A percentile compares a stretch with the other conserved stretches of the same genome.
Evolutionary conservation across 2,797 vertebrate species (phyloP).

Genomic region (Pogonophryne albipinna): DNA sequence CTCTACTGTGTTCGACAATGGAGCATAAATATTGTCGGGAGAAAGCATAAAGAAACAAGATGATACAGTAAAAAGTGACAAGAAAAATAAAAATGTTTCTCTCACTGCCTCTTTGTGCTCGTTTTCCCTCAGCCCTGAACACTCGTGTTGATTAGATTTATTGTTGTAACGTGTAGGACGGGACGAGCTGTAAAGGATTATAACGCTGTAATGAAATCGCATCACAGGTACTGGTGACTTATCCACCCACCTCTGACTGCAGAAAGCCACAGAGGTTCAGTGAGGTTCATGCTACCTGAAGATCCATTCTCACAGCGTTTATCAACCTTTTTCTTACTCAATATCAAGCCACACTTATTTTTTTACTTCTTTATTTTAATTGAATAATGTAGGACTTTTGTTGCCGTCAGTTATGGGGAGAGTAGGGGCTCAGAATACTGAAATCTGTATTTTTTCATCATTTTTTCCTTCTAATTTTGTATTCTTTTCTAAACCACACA

Average conservation of each 20-base stretch:
- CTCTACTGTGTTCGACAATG: neutral
- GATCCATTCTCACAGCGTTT: too few species aligned
- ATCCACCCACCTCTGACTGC: slow-evolving; percentile 39
- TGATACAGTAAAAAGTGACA: slow-evolving; percentile 47
- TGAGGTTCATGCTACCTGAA: too few species aligned
- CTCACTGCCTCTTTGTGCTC: slow-evolving; percentile 18
- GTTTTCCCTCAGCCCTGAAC: slow-evolving; percentile 25
- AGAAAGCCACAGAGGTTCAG: slow-evolving; percentile 8
- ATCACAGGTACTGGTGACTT: slow-evolving; percentile 56
- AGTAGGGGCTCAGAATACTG: too few species aligned
- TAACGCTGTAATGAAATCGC: slow-evolving; percentile 62
- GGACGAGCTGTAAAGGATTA: slow-evolving; percentile 64
- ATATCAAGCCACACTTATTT: too few species aligned
- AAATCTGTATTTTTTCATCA: too few species aligned
- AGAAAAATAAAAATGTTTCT: slow-evolving; percentile 47
- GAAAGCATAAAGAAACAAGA: slow-evolving; percentile 32
- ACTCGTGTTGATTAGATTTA: slow-evolving; percentile 56
- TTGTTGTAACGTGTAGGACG: slow-evolving; percentile 36
- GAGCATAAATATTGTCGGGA: slow-evolving; percentile 21
- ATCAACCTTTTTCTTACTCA: too few species aligned
- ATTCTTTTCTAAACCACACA: too few species aligned
- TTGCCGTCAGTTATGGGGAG: too few species aligned
- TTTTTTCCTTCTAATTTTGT: too few species aligned
- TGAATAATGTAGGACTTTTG: too few species aligned
- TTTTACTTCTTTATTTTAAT: too few species aligned